Conservation (phyloP, 2,797 vertebrate species). For the Cichlasoma orientale region DNA sequence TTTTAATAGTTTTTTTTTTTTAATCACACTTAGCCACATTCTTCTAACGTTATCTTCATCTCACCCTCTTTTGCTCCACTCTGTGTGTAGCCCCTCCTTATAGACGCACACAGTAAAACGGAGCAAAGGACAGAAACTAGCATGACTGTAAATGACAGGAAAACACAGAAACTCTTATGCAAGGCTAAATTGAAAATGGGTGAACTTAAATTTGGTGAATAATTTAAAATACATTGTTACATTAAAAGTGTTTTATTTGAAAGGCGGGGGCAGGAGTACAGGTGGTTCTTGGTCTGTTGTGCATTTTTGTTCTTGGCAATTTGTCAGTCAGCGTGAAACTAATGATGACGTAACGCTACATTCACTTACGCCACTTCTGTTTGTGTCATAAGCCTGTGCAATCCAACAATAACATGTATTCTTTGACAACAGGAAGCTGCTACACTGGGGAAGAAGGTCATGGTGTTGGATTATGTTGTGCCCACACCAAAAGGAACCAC, state of each 20-base stretch:
- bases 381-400: neutral
- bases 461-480: slow-evolving; percentile 94
- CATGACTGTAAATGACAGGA: neutral
- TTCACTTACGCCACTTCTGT: neutral
- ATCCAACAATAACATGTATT: neutral
- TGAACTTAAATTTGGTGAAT: neutral
- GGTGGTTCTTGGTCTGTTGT: neutral
- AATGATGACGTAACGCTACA: neutral
- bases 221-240: neutral
- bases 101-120: neutral
- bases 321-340: slow-evolving; percentile 1
- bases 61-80: no score
- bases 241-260: neutral
- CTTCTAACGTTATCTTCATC: no score
- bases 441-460: slow-evolving; percentile 90
- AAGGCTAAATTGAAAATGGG: rapidly evolving
- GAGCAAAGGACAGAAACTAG: neutral
- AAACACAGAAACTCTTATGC: neutral
- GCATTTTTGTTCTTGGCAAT: neutral
- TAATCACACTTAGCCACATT: rapidly evolving
- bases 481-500: slow-evolving; percentile 90
- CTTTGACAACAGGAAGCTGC: slow-evolving; percentile 87
- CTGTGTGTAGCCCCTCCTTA: no score
- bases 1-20: neutral
- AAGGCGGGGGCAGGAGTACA: no score